Evolutionary conservation across 2,113 vertebrate species (phyloP), one percentile per base, ranked within the genome.

Genomic region (Petromus typicus): DNA sequence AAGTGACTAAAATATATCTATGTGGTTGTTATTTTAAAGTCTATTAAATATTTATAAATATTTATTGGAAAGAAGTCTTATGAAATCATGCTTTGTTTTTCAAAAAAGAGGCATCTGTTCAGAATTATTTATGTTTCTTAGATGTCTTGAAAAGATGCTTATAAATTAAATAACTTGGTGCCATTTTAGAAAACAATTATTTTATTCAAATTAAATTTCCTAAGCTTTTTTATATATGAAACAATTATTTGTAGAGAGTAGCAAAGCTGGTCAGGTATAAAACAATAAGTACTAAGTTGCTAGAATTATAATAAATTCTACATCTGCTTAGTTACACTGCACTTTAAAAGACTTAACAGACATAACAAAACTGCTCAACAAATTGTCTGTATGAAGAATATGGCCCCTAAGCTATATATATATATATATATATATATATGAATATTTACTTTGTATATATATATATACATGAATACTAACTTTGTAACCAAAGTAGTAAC

Each of bases 21-120:
- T 83, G 10, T 40, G 40, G 22, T 63, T 63, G 4, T 57, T 85
- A 37, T 71, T 94, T 94, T 40, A 30, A 95, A 86, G 25, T 43
- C 16, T 10, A 64, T 95, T 93, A 82, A 89, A 86, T 94, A 86
- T 86, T 89, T 64, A 78, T 93, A 54, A 71, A 73, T 66, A 80
- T 69, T 90, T 97, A 79, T 69, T 86, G 27, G 7, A 23, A 86
- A 86, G 3, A 87, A 57, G 23, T 78, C 78, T 89, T 83, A 89
- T 3, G 89, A 63, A 64, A 22, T 73, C n/a, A 63, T 66, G 12
- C 12, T 63, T 73, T 89, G 20, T 86, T 85, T 92, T 90, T 94
- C 10, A 95, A 71, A 40, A 93, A 92, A 90, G 25, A 91, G 79
- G 7, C 4, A 7, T 45, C 40, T 57, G 27, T 48, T 69, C 18